phyloP scores from a whole-genome alignment of 2,113 vertebrate genomes.

The Marcusenius ussheri region DNA sequence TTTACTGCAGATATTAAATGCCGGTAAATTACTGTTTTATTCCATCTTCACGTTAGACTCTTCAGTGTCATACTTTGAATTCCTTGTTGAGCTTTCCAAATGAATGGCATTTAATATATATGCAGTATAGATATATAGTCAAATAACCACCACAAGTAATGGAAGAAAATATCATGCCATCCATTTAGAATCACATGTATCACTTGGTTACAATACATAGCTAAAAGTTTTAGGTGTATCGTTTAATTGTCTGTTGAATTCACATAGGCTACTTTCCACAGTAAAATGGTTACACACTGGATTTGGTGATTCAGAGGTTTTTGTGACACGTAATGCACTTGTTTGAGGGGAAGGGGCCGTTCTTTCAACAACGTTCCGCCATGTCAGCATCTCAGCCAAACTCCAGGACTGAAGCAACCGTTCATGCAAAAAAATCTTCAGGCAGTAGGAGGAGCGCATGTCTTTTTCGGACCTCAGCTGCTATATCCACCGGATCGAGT shows the following conservation, averaged over 20 bases:
- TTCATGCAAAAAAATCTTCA: constrained; percentile 34
- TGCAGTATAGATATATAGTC: constrained; percentile 11
- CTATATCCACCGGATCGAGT: neutral
- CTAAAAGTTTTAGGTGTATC: neutral
- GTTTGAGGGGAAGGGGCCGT: neutral
- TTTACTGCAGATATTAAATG: neutral
- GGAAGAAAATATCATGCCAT: constrained; percentile 17
- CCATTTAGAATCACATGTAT: constrained; percentile 8
- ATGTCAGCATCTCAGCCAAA: constrained; percentile 28
- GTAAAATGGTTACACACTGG: neutral
- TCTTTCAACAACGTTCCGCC: constrained; percentile 17
- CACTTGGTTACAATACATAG: constrained; percentile 9
- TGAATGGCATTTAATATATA: constrained; percentile 13
- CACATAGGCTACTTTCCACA: constrained; percentile 6
- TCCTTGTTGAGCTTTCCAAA: constrained; percentile 9
- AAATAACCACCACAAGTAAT: constrained; percentile 18
- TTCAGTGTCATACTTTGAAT: neutral
- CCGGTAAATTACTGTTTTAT: neutral
- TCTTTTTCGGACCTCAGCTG: constrained; percentile 26
- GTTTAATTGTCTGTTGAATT: neutral
- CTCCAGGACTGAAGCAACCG: constrained; percentile 31
- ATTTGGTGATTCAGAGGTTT: neutral
- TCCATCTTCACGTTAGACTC: neutral
- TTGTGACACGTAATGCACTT: neutral
- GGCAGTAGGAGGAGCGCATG: constrained; percentile 39